phyloP scores from a whole-genome alignment of 2,113 vertebrate species.

The Mohoua ochrocephala region DNA sequence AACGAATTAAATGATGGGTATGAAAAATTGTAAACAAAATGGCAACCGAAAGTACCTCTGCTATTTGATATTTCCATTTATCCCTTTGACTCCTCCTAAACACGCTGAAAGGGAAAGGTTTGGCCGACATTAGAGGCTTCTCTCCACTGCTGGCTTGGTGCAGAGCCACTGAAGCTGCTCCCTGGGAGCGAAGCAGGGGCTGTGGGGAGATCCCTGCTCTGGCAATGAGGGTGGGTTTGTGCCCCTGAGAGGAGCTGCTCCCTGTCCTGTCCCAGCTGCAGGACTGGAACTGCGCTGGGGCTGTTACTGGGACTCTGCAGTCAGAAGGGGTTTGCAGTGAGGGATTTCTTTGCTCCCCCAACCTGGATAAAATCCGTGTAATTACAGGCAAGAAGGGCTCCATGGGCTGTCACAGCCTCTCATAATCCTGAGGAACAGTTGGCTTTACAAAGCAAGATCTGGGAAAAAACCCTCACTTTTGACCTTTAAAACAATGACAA shows the following conservation, averaged over 20 bases:
- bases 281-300: rapidly evolving
- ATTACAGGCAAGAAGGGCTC: background rate
- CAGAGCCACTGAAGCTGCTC: background rate
- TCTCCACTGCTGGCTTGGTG: rapidly evolving
- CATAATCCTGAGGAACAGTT: constrained; percentile 28
- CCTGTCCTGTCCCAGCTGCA: background rate
- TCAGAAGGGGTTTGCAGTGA: background rate
- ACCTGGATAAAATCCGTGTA: background rate
- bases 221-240: background rate
- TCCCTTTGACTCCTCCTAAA: background rate
- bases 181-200: background rate
- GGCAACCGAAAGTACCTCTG: background rate
- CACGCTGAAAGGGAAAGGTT: rapidly evolving
- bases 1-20: rapidly evolving
- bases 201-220: background rate
- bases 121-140: rapidly evolving
- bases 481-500: constrained; percentile 58
- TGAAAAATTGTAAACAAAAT: background rate
- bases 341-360: background rate
- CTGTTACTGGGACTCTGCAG: rapidly evolving
- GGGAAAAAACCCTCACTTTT: constrained; percentile 29
- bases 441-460: background rate
- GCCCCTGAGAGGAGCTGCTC: background rate
- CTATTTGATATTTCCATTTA: background rate
- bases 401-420: background rate